These are phyloP conservation scores for Nezara viridula DNA, from an alignment of 2,888 invertebrate species.

Conservation along the genomic window DNA sequence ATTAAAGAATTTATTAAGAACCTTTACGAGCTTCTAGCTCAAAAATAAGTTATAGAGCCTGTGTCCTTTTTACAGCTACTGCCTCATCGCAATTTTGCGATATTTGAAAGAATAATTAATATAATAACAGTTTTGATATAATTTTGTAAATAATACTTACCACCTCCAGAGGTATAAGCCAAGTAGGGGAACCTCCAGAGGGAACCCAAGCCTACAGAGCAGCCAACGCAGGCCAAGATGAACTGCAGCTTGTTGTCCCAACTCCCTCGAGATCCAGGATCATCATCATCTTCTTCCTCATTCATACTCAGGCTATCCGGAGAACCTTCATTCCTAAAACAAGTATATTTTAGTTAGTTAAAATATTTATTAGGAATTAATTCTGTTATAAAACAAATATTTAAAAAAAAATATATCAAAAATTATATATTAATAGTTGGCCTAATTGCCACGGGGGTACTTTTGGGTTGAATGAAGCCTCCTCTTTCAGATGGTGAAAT, in stretches of 20 bases:
- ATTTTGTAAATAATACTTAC: slow-evolving; percentile 70
- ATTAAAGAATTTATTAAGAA: no score
- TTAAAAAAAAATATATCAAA: no score
- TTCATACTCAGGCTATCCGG: slow-evolving; percentile 48
- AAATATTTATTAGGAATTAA: background rate
- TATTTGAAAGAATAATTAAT: no score
- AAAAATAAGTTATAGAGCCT: no score
- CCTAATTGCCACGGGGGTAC: no score
- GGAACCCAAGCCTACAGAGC: slow-evolving; percentile 90
- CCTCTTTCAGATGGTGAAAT: no score
- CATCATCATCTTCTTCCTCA: slow-evolving; percentile 62
- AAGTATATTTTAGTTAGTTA: background rate
- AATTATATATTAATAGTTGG: no score
- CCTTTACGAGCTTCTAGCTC: no score
- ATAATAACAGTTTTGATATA: background rate
- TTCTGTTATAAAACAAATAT: background rate
- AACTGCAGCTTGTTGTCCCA: slow-evolving; percentile 93
- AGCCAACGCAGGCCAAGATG: slow-evolving; percentile 89
- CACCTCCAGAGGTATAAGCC: slow-evolving; percentile 91
- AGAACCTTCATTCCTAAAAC: slow-evolving; percentile 22
- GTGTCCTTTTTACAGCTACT: no score
- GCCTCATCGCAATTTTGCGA: no score
- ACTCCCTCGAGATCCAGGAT: slow-evolving; percentile 72
- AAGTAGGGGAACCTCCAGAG: slow-evolving; percentile 95
- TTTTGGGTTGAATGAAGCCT: no score